Percentiles rank a stretch among this genome's conserved stretches.
Conservation (phyloP, 1,140 invertebrate species). For the Macrocentrus cingulum region DNA sequence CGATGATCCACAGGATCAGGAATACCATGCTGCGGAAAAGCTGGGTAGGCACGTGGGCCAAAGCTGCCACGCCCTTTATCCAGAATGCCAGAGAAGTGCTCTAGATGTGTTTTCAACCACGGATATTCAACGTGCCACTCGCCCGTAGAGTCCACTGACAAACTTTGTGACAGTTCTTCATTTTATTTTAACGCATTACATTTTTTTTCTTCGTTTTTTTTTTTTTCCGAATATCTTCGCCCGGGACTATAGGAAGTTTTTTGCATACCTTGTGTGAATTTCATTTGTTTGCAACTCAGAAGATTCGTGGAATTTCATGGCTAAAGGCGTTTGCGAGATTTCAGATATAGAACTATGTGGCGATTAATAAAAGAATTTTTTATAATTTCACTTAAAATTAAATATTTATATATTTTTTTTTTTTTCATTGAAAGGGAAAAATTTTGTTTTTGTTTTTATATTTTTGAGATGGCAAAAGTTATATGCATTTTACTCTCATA, state of each 20-base stretch:
- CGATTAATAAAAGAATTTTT: slow-evolving; percentile 9
- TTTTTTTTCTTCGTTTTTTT: slow-evolving; percentile 8
- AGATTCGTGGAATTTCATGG: slow-evolving; percentile 23
- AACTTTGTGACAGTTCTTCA: slow-evolving; percentile 29
- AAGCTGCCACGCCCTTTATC: slow-evolving; percentile 55
- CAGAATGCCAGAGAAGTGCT: slow-evolving; percentile 51
- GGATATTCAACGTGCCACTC: neutral
- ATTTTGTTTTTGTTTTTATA: too few relatives aligned
- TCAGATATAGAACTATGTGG: slow-evolving; percentile 4
- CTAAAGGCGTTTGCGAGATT: slow-evolving; percentile 15
- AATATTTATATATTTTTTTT: too few relatives aligned
- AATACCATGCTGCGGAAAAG: slow-evolving; percentile 52
- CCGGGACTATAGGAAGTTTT: too few relatives aligned
- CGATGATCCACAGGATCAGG: slow-evolving; percentile 49
- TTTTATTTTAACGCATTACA: too few relatives aligned
- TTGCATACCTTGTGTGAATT: slow-evolving; percentile 35
- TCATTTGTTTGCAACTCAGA: slow-evolving; percentile 44
- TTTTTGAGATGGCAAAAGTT: too few relatives aligned
- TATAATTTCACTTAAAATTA: too few relatives aligned
- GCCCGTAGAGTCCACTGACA: slow-evolving; percentile 9
- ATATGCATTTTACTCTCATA: too few relatives aligned
- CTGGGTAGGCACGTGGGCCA: slow-evolving; percentile 44
- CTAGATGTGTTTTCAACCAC: slow-evolving; percentile 51
- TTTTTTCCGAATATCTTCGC: neutral
- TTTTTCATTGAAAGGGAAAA: neutral